A percentile compares a stretch with the other conserved stretches of the same genome.
These are phyloP conservation scores for Hypomesus transpacificus DNA, from an alignment of 2,113 vertebrate genomes.

Conservation along the genomic window DNA sequence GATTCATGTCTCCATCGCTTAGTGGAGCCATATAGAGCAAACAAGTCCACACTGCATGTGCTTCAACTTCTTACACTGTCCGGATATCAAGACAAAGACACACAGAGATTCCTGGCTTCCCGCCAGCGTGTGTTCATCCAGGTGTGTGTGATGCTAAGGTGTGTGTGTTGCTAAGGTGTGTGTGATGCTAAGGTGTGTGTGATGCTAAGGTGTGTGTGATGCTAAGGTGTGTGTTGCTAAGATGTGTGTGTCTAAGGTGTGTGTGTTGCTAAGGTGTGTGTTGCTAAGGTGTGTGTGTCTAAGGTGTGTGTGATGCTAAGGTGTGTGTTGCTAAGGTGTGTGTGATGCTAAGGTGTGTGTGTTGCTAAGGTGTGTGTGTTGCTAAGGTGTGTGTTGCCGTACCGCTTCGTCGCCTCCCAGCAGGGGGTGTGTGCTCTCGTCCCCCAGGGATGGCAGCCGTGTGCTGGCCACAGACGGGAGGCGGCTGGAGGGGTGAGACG, in stretches of 20 bases:
- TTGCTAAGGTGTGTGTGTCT: background rate
- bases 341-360: background rate
- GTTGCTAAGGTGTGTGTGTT: too few relatives aligned
- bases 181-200: background rate
- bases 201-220: background rate
- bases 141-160: background rate
- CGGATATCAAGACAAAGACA: too few relatives aligned
- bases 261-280: too few relatives aligned
- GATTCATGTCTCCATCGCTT: too few relatives aligned
- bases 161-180: too few relatives aligned
- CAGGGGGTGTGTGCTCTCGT: slow-evolving; percentile 92
- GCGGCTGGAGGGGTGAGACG: slow-evolving; percentile 90
- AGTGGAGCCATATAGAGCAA: too few relatives aligned
- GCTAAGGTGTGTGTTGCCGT: slow-evolving; percentile 29
- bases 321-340: too few relatives aligned
- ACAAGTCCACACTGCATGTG: too few relatives aligned
- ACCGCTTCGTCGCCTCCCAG: slow-evolving; percentile 89
- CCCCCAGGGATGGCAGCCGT: slow-evolving; percentile 90
- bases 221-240: too few relatives aligned
- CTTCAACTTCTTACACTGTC: too few relatives aligned
- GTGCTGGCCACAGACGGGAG: slow-evolving; percentile 91
- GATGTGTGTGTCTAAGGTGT: too few relatives aligned
- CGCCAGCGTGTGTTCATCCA: background rate
- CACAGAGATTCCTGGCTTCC: too few relatives aligned
- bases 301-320: background rate